Evolutionary conservation across 2,113 vertebrate genomes (phyloP).

Genomic region (Pimephales promelas): DNA sequence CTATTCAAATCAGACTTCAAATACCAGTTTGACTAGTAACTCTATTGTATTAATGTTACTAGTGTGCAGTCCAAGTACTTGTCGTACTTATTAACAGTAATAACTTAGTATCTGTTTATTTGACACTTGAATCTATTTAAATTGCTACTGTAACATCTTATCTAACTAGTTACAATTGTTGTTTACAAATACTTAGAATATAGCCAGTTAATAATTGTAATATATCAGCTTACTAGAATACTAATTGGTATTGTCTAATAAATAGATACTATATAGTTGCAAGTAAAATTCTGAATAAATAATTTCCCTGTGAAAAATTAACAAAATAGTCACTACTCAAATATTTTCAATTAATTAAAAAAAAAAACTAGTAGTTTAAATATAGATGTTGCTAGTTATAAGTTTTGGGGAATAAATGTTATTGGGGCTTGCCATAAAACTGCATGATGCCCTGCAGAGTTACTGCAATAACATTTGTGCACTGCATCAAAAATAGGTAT

Average conservation of each 20-base stretch:
- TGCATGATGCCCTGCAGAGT: conserved; percentile 24
- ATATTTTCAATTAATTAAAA: background rate
- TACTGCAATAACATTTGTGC: background rate
- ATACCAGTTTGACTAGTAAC: background rate
- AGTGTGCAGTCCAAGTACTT: background rate
- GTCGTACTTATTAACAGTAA: background rate
- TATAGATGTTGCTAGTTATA: background rate
- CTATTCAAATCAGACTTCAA: background rate
- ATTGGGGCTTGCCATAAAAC: conserved; percentile 16
- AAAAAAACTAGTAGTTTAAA: background rate
- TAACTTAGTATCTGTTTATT: background rate
- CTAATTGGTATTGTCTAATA: background rate
- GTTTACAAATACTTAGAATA: background rate
- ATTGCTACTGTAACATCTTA: background rate
- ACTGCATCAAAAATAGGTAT: background rate
- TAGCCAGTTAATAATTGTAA: background rate
- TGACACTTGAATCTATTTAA: background rate
- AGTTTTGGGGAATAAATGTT: background rate
- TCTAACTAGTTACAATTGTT: background rate
- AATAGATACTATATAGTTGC: too few relatives aligned
- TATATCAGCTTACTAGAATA: background rate
- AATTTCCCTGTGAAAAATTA: too few relatives aligned
- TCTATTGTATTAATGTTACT: background rate
- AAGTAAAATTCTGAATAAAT: too few relatives aligned
- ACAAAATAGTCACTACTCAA: background rate